Evolutionary conservation across 23 tunicate species (phyloP), one percentile per base, ranked within the genome.

Genomic region (Styela clava): DNA sequence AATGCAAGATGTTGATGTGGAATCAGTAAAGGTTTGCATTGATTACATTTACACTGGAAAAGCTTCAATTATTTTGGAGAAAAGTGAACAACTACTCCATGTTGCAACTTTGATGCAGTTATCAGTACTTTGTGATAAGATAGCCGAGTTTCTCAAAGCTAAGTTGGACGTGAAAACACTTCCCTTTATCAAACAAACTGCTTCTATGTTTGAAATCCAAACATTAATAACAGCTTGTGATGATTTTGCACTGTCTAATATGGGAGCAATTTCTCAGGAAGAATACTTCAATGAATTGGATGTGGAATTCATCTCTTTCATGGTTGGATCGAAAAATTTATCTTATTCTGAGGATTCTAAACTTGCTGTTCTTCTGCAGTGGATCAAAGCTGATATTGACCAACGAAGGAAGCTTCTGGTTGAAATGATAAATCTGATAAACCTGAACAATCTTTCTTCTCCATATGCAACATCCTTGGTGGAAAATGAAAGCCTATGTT

Each of bases 381-480:
- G 56, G 56, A 44, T 44, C 56, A 44, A 44, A 44, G 56, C 56
- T 44, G 56, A 44, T 44, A 12, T 44, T 44, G 56, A 44, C 7
- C 7, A 44, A 5, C 56, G 56, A 44, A 44, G 12, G 12, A 44
- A 44, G 12, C 9, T 2, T 24, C 83, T 26, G 73, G 79, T 34
- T 78, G 87, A 64, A 87, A 74, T 79, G 79, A 64, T 64, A 34
- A 89, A 2, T 26, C 85, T 26, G 83, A 82, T 44, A 7, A 44
- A 44, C 56, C 7, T 44, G 56, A 44, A 44, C 56, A 44, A 12
- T 5, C 9, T 44, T 44, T 5, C 56, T 12, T 44, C 9, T 12
- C 7, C 7, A 44, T 44, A 44, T 44, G 56, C 56, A 44, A 44
- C 56, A 44, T 44, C 7, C 12, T 12, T 44, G 56, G 56, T 44